Evolutionary conservation across 1,140 invertebrate species (phyloP), one percentile per base, ranked within the genome.

Genomic region (Caenorhabditis remanei): DNA sequence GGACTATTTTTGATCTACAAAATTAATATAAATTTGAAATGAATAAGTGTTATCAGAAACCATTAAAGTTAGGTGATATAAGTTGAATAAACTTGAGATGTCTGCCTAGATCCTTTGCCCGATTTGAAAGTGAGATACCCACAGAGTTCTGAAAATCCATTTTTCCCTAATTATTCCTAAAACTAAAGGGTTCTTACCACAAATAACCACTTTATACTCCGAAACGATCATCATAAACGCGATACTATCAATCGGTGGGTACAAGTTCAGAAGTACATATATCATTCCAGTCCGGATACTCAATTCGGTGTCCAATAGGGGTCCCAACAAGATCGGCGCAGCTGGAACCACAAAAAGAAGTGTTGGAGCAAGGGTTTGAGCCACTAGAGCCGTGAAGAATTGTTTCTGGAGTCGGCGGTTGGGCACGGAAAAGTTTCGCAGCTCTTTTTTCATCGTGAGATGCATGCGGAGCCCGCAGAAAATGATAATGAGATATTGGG

Each of bases 181-280:
- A 8, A 40, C 6, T 24, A 40, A 11, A 8, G 4, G 11, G 16
- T 58, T 0, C 24, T 65, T 14, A 65, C 61, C 32, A 14, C 61
- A 11, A 40, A 71, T 71, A 5, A 16, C 8, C 3, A n/a, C 4
- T 46, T 43, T 71, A 19, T 71, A 71, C 46, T 71, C 65, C 5
- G 40, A 43, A 14, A 71, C 65, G 46, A 71, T 71, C 11, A 43
- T 5, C 65, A 71, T 71, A 16, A 71, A 43, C 8, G 65, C 65
- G 46, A 71, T 71, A 71, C 65, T 71, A 21, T 71, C 65, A 14
- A 71, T 43, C 19, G 65, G 41, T n/a, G 65, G 65, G 46, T 71
- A 71, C 5, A 71, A 11, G 46, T 46, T 71, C 40, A 71, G 4
- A 5, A 43, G 11, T 8, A 43, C 40, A 46, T 71, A 46, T 19